phyloP scores from a whole-genome alignment of 2,797 vertebrate genomes.

The Scolopax rusticola region DNA sequence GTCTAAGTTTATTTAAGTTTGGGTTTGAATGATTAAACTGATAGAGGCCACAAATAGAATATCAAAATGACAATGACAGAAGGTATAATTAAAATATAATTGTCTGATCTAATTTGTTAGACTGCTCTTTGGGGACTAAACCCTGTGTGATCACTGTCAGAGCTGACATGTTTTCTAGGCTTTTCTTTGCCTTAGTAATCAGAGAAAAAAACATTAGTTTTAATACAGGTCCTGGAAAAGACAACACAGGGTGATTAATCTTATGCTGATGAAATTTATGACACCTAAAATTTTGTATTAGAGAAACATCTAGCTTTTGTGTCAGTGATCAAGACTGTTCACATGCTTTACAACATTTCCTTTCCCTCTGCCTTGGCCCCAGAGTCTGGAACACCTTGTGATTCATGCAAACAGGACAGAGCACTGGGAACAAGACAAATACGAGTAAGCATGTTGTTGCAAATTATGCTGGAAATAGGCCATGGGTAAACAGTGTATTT shows the following conservation, averaged over 20 bases:
- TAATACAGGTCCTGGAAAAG: not conserved
- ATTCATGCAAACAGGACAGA: not conserved
- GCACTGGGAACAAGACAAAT: not conserved
- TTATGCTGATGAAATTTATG: not conserved
- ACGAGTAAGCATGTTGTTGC: not conserved
- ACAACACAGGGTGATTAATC: not conserved
- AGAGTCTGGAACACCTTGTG: not conserved
- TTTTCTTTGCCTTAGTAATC: not conserved
- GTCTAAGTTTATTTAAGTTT: not conserved
- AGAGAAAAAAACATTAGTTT: not conserved
- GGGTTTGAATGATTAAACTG: not conserved
- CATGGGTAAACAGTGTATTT: not conserved
- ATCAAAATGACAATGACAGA: not conserved
- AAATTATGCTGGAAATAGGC: not conserved
- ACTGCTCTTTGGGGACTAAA: not conserved
- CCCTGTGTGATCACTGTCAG: not conserved
- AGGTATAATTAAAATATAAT: not conserved
- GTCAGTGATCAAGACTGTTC: not conserved
- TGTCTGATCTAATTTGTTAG: not conserved
- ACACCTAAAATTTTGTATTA: not conserved
- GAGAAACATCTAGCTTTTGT: not conserved
- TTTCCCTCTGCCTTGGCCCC: conserved; percentile 20
- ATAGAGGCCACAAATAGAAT: not conserved
- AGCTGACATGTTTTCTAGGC: not conserved
- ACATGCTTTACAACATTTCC: not conserved